Base-by-base conservation (phyloP, 2,888 invertebrate species). In the Phyllotreta striolata region DNA sequence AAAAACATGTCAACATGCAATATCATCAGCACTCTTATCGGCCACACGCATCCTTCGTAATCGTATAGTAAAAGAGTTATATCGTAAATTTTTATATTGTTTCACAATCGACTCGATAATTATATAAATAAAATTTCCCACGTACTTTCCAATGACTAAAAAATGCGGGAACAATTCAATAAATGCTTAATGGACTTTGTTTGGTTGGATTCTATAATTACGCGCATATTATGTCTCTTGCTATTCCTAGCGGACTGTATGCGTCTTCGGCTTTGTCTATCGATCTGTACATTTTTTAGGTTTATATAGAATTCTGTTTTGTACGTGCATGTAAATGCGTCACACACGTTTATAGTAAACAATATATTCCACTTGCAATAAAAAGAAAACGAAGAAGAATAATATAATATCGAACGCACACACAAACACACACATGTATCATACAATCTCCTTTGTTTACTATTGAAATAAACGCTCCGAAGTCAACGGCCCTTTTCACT, bases 401-500 rank as follows among this genome's bases (percentile, higher is more conserved):
- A 54, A 39, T 7, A 44, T 10, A 44, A 44, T 24, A 24, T 24
- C 24, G 24, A 24, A 24, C 24, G 24, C 24, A 24, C 24, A 24
- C 24, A 24, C 24, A 24, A 24, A 24, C 24, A 24, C 44, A 47
- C 54, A 65, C 65, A 64, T 64, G 60, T 60, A 54, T 55, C 55
- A 47, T 44, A 55, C 51, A 14, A 52, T 34, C 40, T 51, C 47
- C 61, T 56, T 60, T 67, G 67, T 67, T 67, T 67, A 67, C 63
- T 67, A 67, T 58, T 60, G 24, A 43, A 64, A 55, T 60, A 49
- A 34, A 55, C 43, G 37, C 41, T 46, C 13, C 9, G 60, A 51
- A 61, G 67, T 67, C 67, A 67, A 65, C 58, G 67, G 61, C 67
- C 65, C 65, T 64, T 62, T 41, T 24, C 10, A 24, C 6, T 24